Evolutionary conservation across 2,888 invertebrate species (phyloP).

Genomic region (Marasmarcha lunaedactyla): DNA sequence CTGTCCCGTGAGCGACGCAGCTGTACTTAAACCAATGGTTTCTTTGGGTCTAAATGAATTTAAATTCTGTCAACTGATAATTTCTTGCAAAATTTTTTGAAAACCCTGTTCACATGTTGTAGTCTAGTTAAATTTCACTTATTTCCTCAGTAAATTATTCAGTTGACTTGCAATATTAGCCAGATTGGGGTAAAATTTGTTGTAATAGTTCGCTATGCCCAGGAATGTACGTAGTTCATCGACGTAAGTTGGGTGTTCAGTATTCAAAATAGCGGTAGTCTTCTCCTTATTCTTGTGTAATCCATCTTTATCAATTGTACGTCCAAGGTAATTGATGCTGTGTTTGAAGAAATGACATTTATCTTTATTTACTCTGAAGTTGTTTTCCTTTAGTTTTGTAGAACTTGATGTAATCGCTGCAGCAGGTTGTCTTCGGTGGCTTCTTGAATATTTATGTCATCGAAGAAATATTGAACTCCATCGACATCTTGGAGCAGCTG

Average conservation of each 20-base stretch:
- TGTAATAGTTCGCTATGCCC: constrained; percentile 6
- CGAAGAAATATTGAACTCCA: constrained; percentile 24
- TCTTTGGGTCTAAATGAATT: constrained; percentile 1
- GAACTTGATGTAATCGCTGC: constrained; percentile 1
- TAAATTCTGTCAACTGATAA: constrained; percentile 1
- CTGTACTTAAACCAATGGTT: constrained; percentile 4
- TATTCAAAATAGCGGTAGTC: constrained; percentile 5
- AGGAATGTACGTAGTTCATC: constrained; percentile 5
- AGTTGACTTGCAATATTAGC: background rate
- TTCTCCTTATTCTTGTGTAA: constrained; percentile 7
- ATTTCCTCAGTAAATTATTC: constrained; percentile 1
- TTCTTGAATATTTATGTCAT: constrained; percentile 18
- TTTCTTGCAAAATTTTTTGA: constrained; percentile 2
- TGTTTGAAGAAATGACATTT: constrained; percentile 8
- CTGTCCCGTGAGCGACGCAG: constrained; percentile 8
- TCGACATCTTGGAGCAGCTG: constrained; percentile 19
- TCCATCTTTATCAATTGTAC: constrained; percentile 9
- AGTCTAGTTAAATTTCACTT: constrained; percentile 1
- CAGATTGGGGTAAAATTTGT: constrained; percentile 2
- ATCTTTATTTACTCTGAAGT: constrained; percentile 1
- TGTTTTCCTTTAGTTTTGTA: constrained; percentile 5
- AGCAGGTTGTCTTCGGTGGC: constrained; percentile 4
- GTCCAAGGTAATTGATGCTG: constrained; percentile 8
- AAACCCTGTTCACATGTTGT: constrained; percentile 3
- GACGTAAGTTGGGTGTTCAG: background rate